Conservation (phyloP, 2,797 vertebrate genomes). For the Xiphophorus birchmanni region DNA sequence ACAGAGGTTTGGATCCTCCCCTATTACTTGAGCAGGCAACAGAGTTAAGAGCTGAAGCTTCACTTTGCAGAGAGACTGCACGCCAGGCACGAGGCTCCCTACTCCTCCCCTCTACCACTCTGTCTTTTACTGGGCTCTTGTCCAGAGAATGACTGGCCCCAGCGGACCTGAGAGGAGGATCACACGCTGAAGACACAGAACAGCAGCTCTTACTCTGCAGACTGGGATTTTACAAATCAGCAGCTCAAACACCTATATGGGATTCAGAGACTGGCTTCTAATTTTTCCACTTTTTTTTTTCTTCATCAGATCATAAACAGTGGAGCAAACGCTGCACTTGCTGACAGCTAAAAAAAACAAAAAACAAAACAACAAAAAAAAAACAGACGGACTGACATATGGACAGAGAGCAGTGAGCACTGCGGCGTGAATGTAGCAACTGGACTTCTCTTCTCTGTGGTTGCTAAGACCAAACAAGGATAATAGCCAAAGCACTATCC, state of each 20-base stretch:
- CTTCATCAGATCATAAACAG: conserved; percentile 39
- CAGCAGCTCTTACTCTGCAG: conserved; percentile 45
- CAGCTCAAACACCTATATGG: conserved; percentile 39
- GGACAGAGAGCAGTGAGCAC: conserved; percentile 67
- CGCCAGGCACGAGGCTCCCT: conserved; percentile 75
- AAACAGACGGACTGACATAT: conserved; percentile 69
- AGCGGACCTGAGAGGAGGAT: conserved; percentile 68
- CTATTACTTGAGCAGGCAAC: conserved; percentile 43
- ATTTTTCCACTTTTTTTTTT: conserved; percentile 23
- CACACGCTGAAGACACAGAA: conserved; percentile 59
- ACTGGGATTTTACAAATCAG: conserved; percentile 54
- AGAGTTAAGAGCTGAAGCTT: conserved; percentile 62
- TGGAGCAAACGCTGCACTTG: conserved; percentile 40
- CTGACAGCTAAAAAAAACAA: conserved; percentile 50
- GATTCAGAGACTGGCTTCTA: conserved; percentile 27
- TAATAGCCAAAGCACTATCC: conserved; percentile 64
- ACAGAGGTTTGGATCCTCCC: conserved; percentile 70
- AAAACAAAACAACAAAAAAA: conserved; percentile 50
- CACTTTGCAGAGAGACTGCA: conserved; percentile 69
- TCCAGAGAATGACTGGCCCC: conserved; percentile 72
- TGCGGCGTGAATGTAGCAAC: conserved; percentile 74
- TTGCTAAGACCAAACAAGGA: conserved; percentile 72
- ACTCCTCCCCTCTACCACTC: conserved; percentile 64
- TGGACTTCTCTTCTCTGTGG: conserved; percentile 73
- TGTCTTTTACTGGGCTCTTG: conserved; percentile 67